A percentile compares a stretch with the other conserved stretches of the same genome.
phyloP scores from a whole-genome alignment of 2,888 invertebrate genomes.

The Pollenia amentaria region DNA sequence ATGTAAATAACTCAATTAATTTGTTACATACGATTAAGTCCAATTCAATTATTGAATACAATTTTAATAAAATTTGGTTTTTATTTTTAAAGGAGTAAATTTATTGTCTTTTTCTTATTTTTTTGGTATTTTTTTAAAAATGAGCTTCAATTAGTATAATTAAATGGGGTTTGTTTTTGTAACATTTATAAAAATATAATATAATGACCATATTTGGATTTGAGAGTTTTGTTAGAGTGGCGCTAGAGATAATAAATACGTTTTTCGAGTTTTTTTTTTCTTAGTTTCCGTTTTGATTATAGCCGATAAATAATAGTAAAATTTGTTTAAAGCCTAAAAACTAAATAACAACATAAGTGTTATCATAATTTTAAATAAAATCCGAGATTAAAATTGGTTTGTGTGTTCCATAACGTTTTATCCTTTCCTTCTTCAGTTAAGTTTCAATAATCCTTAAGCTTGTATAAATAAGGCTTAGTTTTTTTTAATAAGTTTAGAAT shows the following conservation, averaged over 20 bases:
- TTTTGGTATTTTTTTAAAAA: conserved; percentile 23
- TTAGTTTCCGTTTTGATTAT: conserved; percentile 28
- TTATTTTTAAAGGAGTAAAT: conserved; percentile 56
- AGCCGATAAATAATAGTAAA: conserved; percentile 62
- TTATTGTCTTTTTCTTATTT: conserved; percentile 68
- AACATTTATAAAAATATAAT: conserved; percentile 24
- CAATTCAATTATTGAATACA: conserved; percentile 8
- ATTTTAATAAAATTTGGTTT: conserved; percentile 27
- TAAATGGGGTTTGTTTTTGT: conserved; percentile 3
- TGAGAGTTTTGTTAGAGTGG: conserved; percentile 1
- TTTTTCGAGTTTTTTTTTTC: conserved; percentile 46
- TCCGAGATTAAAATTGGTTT: conserved; percentile 7
- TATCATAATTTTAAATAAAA: conserved; percentile 32
- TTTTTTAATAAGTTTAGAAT: conserved; percentile 22
- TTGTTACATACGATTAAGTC: no score
- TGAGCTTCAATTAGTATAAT: conserved; percentile 21
- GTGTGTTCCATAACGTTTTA: conserved; percentile 16
- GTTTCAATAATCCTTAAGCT: conserved; percentile 43
- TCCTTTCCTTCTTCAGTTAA: conserved; percentile 23
- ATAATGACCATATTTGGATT: conserved; percentile 26
- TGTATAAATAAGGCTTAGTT: conserved; percentile 48
- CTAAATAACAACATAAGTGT: conserved; percentile 64
- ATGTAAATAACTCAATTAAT: conserved; percentile 25
- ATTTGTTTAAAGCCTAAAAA: conserved; percentile 61
- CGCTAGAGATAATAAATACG: neutral